Conservation (phyloP, 2,888 invertebrate genomes). For the Sminthurinus aureus region DNA sequence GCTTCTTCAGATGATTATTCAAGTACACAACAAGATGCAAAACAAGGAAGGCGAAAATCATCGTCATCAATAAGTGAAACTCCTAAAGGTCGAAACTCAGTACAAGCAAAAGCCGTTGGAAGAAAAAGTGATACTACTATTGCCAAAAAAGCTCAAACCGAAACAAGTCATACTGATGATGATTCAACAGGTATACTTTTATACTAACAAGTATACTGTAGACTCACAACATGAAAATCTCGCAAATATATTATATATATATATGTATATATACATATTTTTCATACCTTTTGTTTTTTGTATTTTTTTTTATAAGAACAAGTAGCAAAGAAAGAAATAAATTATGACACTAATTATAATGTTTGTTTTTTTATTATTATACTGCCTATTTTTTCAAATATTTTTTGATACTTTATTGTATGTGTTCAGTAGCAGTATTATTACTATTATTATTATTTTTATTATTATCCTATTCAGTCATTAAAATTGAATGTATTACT, state of each 20-base stretch:
- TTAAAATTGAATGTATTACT: no score
- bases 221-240: no score
- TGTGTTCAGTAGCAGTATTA: neutral
- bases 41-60: neutral
- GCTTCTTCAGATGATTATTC: slow-evolving; percentile 2
- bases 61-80: slow-evolving; percentile 2
- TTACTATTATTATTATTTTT: neutral
- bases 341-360: neutral
- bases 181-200: neutral
- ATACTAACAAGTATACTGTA: no score
- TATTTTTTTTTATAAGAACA: no score
- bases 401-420: no score
- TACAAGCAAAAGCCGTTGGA: neutral
- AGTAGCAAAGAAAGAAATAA: no score
- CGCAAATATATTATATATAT: no score
- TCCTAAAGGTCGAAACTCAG: slow-evolving; percentile 12
- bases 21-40: neutral
- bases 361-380: neutral
- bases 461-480: no score
- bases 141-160: neutral
- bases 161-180: slow-evolving; percentile 8
- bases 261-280: neutral
- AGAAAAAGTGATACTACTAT: slow-evolving; percentile 27
- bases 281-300: no score
- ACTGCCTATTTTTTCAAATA: no score